A percentile compares a stretch with the other conserved stretches of the same genome.
Conservation (phyloP, 2,888 invertebrate species). For the Tinea semifulvella region DNA sequence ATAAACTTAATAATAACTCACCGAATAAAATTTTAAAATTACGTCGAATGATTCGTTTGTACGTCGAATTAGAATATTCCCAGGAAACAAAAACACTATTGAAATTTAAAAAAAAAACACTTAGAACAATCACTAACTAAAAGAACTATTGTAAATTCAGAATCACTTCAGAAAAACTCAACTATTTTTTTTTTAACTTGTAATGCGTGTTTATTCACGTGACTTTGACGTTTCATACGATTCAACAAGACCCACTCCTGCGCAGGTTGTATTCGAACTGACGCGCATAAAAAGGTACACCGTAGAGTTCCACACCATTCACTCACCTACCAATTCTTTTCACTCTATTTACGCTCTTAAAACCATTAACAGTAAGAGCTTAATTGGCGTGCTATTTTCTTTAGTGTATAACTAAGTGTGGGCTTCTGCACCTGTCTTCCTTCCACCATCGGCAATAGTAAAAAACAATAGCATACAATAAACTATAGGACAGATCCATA, state of each 20-base stretch:
- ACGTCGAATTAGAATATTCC: no score
- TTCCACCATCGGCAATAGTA: neutral
- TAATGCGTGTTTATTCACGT: slow-evolving; percentile 22
- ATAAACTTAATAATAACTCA: neutral
- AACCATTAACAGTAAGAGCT: neutral
- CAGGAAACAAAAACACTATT: slow-evolving; percentile 3
- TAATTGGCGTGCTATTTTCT: neutral
- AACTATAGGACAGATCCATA: slow-evolving; percentile 7
- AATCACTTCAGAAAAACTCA: neutral
- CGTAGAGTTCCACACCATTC: slow-evolving; percentile 4
- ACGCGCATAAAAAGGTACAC: slow-evolving; percentile 19
- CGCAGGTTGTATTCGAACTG: slow-evolving; percentile 47
- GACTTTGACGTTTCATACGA: slow-evolving; percentile 13
- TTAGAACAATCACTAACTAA: neutral
- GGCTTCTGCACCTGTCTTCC: neutral
- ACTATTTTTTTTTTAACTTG: neutral
- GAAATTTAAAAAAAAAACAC: neutral
- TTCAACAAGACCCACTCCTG: slow-evolving; percentile 36
- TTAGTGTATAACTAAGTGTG: neutral
- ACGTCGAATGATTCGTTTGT: no score
- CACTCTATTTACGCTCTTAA: neutral
- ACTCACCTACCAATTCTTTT: neutral
- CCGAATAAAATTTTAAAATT: neutral
- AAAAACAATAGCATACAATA: slow-evolving; percentile 5
- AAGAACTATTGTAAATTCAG: neutral